phyloP scores from a whole-genome alignment of 2,113 vertebrate species.

The Neomonachus schauinslandi region DNA sequence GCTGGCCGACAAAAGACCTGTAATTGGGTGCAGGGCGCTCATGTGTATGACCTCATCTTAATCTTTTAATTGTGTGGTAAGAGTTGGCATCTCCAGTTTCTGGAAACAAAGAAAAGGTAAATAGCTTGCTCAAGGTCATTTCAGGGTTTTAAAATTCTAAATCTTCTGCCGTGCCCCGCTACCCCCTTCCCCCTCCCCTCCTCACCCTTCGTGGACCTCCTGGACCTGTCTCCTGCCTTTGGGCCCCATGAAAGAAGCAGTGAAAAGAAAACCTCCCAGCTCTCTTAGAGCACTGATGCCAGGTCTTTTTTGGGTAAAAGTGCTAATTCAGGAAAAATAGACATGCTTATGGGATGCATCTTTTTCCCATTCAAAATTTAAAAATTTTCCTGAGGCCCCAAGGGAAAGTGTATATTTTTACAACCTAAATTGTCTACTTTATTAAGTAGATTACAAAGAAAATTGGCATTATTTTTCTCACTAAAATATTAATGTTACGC shows the following conservation, averaged over 20 bases:
- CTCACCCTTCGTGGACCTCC: not conserved
- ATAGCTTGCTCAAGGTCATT: not conserved
- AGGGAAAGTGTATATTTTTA: not conserved
- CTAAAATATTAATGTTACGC: not conserved
- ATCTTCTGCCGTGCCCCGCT: fast-evolving
- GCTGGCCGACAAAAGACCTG: not conserved
- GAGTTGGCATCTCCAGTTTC: not conserved
- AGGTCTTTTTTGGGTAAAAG: not conserved
- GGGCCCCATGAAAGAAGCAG: not conserved
- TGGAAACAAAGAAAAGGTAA: not conserved
- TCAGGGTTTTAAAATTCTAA: not conserved
- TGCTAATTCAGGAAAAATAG: conserved; percentile 19
- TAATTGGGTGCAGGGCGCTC: not conserved
- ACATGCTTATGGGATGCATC: not conserved
- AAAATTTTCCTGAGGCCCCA: not conserved
- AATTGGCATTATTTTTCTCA: not conserved
- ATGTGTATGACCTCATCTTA: not conserved
- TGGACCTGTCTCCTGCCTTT: not conserved
- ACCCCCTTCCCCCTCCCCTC: too few species aligned
- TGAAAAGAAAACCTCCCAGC: not conserved
- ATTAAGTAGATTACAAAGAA: conserved; percentile 1
- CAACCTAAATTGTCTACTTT: not conserved
- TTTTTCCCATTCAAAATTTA: conserved; percentile 36
- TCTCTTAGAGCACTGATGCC: not conserved
- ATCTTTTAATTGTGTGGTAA: not conserved